phyloP scores from a whole-genome alignment of 1,140 invertebrate genomes.

The Diorhabda carinulata region DNA sequence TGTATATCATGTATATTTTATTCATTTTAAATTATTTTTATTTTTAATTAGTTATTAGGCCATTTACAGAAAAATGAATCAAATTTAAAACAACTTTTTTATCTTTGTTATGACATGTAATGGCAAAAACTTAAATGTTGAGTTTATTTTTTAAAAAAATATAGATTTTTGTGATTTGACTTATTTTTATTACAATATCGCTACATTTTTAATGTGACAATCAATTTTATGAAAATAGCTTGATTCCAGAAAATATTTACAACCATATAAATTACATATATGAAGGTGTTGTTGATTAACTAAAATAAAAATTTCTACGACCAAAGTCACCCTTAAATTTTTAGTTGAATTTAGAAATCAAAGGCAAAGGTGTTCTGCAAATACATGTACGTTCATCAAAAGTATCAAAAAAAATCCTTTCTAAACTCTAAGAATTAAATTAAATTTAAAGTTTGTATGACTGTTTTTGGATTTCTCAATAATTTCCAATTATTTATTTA shows the following conservation, averaged over 20 bases:
- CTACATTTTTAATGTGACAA: background rate
- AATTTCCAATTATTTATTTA: no score
- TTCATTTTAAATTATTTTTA: conserved; percentile 49
- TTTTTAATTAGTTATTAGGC: conserved; percentile 26
- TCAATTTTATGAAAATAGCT: background rate
- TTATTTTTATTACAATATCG: background rate
- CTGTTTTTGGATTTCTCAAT: no score
- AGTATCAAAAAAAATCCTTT: no score
- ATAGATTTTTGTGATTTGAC: background rate
- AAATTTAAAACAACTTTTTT: conserved; percentile 35
- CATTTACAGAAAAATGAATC: conserved; percentile 14
- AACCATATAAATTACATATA: background rate
- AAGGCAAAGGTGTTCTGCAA: no score
- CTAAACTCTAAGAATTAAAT: no score
- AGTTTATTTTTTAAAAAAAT: conserved; percentile 24
- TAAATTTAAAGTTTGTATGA: no score
- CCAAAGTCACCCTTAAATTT: no score
- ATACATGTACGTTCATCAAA: no score
- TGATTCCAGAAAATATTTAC: background rate
- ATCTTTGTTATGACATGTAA: conserved; percentile 28
- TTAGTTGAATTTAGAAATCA: no score
- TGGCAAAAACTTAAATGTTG: conserved; percentile 29
- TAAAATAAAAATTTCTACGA: no score
- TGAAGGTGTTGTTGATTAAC: background rate
- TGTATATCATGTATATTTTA: conserved; percentile 49